A percentile compares a stretch with the other conserved stretches of the same genome.
These are phyloP conservation scores for Euglossa dilemma DNA, from an alignment of 1,140 invertebrate species.

Conservation along the genomic window DNA sequence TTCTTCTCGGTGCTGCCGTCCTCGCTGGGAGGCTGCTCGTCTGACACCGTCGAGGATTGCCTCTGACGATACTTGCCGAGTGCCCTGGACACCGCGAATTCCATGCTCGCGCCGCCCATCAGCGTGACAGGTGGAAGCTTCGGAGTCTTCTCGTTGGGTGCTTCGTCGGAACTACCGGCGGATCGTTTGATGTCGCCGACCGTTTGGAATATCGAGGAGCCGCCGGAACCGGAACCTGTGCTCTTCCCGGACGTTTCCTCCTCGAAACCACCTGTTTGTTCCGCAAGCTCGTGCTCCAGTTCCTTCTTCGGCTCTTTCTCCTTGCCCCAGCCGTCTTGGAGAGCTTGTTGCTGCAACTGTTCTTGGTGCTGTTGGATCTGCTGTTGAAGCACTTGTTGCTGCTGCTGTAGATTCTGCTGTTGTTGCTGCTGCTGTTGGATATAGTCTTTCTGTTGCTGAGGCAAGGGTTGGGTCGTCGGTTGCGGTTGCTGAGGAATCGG, in stretches of 20 bases:
- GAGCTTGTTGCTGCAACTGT: constrained; percentile 72
- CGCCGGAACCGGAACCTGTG: constrained; percentile 83
- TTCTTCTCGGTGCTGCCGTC: constrained; percentile 81
- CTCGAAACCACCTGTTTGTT: constrained; percentile 83
- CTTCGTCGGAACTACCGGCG: constrained; percentile 79
- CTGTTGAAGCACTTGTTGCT: constrained; percentile 76
- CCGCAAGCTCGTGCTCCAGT: constrained; percentile 81
- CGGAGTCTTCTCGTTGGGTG: constrained; percentile 82
- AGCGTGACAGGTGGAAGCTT: constrained; percentile 83
- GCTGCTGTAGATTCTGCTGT: constrained; percentile 70
- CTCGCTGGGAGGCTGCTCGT: constrained; percentile 84
- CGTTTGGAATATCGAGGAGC: constrained; percentile 87
- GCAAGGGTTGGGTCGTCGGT: constrained; percentile 69
- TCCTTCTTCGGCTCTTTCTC: constrained; percentile 72
- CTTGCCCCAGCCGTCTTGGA: constrained; percentile 75
- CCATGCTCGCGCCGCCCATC: constrained; percentile 87
- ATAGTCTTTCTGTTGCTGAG: constrained; percentile 72
- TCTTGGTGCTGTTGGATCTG: constrained; percentile 79
- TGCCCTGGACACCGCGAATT: constrained; percentile 92
- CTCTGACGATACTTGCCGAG: constrained; percentile 91
- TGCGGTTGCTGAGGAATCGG: constrained; percentile 77
- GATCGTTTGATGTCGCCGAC: constrained; percentile 88
- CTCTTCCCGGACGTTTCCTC: constrained; percentile 85
- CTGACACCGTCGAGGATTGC: constrained; percentile 87
- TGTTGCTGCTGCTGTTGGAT: constrained; percentile 62